These are phyloP conservation scores for Itoplectis maculator DNA, from an alignment of 2,888 invertebrate species.

Conservation along the genomic window DNA sequence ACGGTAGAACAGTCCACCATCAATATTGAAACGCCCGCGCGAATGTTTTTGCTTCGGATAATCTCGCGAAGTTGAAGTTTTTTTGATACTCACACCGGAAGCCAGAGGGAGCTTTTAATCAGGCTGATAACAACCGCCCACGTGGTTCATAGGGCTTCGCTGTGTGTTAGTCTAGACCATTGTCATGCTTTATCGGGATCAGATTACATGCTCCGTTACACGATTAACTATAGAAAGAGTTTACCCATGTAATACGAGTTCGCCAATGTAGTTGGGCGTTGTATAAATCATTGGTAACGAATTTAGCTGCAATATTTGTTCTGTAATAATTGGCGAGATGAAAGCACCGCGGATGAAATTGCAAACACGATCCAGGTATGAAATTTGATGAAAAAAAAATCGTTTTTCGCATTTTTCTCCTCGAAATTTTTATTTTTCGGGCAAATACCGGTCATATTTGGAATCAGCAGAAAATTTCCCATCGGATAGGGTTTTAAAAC, in stretches of 20 bases:
- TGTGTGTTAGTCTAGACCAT: not conserved
- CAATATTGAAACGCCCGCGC: not conserved
- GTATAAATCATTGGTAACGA: not conserved
- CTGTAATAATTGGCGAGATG: not conserved
- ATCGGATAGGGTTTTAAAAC: too few relatives aligned
- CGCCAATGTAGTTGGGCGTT: not conserved
- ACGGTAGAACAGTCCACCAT: not conserved
- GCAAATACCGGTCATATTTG: too few relatives aligned
- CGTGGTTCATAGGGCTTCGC: not conserved
- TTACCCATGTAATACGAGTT: too few relatives aligned
- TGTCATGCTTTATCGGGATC: not conserved
- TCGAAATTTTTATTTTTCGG: too few relatives aligned
- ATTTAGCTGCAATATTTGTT: not conserved
- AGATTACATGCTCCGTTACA: not conserved
- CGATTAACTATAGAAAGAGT: not conserved
- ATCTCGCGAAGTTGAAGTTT: not conserved
- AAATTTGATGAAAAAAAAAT: too few relatives aligned
- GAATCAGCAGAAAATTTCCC: too few relatives aligned
- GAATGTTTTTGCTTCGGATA: slow-evolving; percentile 9
- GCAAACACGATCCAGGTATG: too few relatives aligned
- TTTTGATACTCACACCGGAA: not conserved
- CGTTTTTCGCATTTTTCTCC: too few relatives aligned
- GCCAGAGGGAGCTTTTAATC: not conserved
- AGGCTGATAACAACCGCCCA: not conserved
- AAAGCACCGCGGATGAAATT: not conserved